These are phyloP conservation scores for Lepus americanus DNA, from an alignment of 2,113 vertebrate species.

Conservation along the genomic window DNA sequence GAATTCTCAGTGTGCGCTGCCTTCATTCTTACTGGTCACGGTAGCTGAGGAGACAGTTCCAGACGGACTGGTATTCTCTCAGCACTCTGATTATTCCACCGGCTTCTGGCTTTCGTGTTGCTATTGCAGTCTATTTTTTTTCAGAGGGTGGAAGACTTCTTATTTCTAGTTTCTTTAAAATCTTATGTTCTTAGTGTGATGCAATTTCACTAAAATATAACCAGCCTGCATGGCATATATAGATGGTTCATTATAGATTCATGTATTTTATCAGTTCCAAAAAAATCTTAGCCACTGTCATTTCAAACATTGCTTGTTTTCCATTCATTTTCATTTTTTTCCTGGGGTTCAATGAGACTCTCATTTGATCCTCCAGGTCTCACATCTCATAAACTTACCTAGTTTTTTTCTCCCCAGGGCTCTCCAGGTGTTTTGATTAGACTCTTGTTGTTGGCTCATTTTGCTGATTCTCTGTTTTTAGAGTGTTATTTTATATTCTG, in stretches of 20 bases:
- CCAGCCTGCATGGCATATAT: not conserved
- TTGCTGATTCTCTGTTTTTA: not conserved
- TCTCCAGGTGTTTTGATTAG: not conserved
- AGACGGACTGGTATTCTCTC: not conserved
- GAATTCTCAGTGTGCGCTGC: not conserved
- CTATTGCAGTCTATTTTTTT: not conserved
- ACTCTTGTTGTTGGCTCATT: not conserved
- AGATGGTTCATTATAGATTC: not conserved
- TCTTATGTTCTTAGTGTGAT: not conserved
- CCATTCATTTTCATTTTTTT: not conserved
- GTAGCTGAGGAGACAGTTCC: not conserved
- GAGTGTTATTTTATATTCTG: not conserved
- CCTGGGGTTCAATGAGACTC: not conserved
- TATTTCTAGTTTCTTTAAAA: not conserved
- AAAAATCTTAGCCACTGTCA: not conserved
- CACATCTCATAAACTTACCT: not conserved
- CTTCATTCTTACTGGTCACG: not conserved
- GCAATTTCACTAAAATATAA: not conserved
- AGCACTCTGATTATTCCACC: too few species aligned
- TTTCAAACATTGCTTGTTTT: not conserved
- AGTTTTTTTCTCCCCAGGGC: not conserved
- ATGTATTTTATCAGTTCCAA: not conserved
- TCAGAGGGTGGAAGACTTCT: not conserved
- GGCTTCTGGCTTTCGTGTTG: too few species aligned
- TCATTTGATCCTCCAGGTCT: not conserved